Conservation (phyloP, 92 coral and sea anemone species). For the Epizoanthus ramosus region DNA sequence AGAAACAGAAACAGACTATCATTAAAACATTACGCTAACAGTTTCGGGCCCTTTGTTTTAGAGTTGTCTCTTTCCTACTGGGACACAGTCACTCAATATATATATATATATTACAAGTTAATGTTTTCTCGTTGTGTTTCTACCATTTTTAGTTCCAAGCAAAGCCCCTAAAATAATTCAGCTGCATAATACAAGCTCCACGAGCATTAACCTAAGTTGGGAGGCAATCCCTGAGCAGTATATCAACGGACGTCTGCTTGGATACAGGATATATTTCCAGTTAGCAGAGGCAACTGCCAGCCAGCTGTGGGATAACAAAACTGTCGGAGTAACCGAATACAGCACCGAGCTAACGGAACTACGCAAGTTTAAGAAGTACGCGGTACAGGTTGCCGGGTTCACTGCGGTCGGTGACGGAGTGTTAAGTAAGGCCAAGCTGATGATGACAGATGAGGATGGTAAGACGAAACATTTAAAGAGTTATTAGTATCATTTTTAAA, state of each 20-base stretch:
- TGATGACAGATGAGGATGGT: conserved; percentile 92
- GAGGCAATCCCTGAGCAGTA: conserved; percentile 39
- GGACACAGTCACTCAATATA: too few species aligned
- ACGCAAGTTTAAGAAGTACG: conserved; percentile 66
- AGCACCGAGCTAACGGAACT: conserved; percentile 46
- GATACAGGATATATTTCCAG: conserved; percentile 43
- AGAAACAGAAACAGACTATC: too few species aligned
- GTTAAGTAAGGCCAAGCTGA: conserved; percentile 48
- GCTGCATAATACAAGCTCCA: conserved; percentile 42
- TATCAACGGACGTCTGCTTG: conserved; percentile 45
- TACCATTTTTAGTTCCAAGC: conserved; percentile 57
- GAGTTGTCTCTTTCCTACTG: too few species aligned
- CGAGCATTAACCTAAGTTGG: conserved; percentile 47
- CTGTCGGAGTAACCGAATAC: conserved; percentile 47
- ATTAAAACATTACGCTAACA: too few species aligned
- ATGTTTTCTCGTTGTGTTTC: background rate
- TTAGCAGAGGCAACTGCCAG: conserved; percentile 35
- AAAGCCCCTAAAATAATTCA: conserved; percentile 49
- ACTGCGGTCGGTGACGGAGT: conserved; percentile 70
- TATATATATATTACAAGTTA: too few species aligned
- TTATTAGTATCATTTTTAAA: background rate
- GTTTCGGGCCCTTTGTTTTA: too few species aligned
- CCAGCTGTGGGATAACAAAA: conserved; percentile 43
- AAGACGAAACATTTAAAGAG: background rate
- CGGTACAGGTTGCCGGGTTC: conserved; percentile 78